Percentiles rank a stretch among this genome's conserved stretches.
phyloP scores from a whole-genome alignment of 2,113 vertebrate genomes.

The Cheilinus undulatus region DNA sequence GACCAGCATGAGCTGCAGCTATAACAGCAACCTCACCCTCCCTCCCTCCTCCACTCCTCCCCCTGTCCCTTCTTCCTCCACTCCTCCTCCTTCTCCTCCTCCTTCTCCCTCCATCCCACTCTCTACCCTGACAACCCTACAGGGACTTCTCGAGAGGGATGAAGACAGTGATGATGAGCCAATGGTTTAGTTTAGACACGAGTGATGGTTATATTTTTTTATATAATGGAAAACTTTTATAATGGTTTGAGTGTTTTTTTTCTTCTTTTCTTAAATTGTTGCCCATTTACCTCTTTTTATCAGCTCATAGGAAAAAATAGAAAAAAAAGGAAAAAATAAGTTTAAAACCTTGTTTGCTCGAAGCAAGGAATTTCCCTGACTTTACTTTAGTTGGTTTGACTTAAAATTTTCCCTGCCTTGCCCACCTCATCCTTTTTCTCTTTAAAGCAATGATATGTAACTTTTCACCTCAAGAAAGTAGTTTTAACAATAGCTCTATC shows the following conservation, averaged over 20 bases:
- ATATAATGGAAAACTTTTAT: constrained; percentile 58
- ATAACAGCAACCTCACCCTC: constrained; percentile 52
- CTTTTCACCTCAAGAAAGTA: too few species aligned
- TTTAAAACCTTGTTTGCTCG: background rate
- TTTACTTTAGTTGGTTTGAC: too few species aligned
- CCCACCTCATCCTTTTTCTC: too few species aligned
- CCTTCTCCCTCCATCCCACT: constrained; percentile 54
- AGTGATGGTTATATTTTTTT: constrained; percentile 53
- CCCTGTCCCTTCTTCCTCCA: constrained; percentile 19
- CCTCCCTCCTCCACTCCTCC: constrained; percentile 57
- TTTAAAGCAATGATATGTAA: too few species aligned
- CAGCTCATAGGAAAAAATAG: background rate
- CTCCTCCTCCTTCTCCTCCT: constrained; percentile 24
- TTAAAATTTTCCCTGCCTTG: too few species aligned
- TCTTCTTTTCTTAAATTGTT: constrained; percentile 37
- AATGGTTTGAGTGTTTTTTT: constrained; percentile 32
- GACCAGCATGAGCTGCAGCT: constrained; percentile 37
- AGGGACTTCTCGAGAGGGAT: constrained; percentile 45
- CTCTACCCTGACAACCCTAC: constrained; percentile 47
- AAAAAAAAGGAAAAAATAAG: background rate
- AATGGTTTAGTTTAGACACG: constrained; percentile 64
- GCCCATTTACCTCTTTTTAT: constrained; percentile 22
- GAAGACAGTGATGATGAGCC: constrained; percentile 78
- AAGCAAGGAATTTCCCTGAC: too few species aligned
- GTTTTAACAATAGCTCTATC: too few species aligned